Conservation (phyloP, 2,888 invertebrate genomes). For the Euplexia lucipara region DNA sequence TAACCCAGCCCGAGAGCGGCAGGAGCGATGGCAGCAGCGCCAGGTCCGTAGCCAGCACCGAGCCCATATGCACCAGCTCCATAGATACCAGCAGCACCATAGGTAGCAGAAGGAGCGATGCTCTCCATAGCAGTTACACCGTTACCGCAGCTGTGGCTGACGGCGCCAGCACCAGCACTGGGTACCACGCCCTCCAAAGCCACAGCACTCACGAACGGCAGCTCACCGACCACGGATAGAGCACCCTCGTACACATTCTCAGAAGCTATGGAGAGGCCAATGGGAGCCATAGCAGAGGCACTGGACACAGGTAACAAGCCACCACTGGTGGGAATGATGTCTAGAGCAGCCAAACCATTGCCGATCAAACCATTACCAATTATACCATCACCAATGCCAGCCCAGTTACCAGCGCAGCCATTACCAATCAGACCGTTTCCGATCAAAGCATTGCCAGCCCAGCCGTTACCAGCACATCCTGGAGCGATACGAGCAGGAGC, state of each 20-base stretch:
- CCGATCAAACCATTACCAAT: slow-evolving; percentile 5
- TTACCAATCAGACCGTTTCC: not conserved
- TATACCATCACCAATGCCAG: not conserved
- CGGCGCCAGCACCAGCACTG: slow-evolving; percentile 70
- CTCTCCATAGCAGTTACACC: slow-evolving; percentile 60
- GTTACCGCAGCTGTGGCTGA: slow-evolving; percentile 74
- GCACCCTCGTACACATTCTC: slow-evolving; percentile 59
- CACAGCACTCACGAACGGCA: slow-evolving; percentile 76
- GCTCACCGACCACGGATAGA: slow-evolving; percentile 70
- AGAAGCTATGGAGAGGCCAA: slow-evolving; percentile 14
- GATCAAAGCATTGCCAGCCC: too few relatives aligned
- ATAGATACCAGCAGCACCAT: too few relatives aligned
- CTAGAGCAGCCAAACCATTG: slow-evolving; percentile 7
- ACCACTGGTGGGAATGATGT: slow-evolving; percentile 21
- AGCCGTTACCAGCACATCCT: too few relatives aligned
- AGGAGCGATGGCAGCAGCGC: too few relatives aligned
- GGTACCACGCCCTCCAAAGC: slow-evolving; percentile 72
- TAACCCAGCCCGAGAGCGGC: too few relatives aligned
- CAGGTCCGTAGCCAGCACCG: too few relatives aligned
- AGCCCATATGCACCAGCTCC: too few relatives aligned
- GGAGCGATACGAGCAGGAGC: not conserved
- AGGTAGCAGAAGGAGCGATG: slow-evolving; percentile 20
- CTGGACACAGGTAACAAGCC: slow-evolving; percentile 24
- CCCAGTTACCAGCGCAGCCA: too few relatives aligned
- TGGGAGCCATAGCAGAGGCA: slow-evolving; percentile 9